Evolutionary conservation across 2,797 vertebrate genomes (phyloP).

Genomic region (Morus bassanus): DNA sequence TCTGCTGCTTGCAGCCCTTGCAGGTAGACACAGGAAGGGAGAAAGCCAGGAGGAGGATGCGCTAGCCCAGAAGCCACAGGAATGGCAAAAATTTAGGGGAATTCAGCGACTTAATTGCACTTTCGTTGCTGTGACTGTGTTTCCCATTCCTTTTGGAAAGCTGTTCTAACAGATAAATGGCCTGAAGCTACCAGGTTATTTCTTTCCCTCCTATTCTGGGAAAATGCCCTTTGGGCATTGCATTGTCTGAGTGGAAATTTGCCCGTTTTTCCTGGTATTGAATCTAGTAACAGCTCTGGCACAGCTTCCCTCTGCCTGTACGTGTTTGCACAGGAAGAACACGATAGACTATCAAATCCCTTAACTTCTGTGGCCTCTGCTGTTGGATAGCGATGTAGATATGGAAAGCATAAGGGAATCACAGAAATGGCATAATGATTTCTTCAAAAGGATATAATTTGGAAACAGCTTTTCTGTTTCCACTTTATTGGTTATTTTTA

Average conservation of each 20-base stretch:
- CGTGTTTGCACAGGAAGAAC: background rate
- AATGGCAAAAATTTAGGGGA: background rate
- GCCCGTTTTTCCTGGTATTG: background rate
- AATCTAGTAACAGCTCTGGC: background rate
- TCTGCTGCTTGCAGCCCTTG: background rate
- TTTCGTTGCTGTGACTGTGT: accelerated
- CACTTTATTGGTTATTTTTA: constrained; percentile 59
- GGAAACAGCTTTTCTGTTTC: constrained; percentile 50
- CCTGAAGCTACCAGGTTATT: background rate
- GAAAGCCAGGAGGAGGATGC: background rate
- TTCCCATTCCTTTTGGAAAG: background rate
- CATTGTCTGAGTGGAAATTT: background rate
- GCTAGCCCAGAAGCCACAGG: background rate
- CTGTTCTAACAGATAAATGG: background rate
- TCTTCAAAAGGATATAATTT: constrained; percentile 29
- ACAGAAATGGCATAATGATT: background rate
- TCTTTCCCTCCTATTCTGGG: background rate
- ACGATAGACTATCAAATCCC: background rate
- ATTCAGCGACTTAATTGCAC: background rate
- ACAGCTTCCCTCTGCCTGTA: background rate
- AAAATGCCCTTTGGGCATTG: background rate
- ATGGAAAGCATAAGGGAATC: background rate
- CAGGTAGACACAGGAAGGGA: background rate
- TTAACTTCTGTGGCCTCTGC: background rate
- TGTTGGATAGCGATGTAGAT: background rate